These are phyloP conservation scores for Pterostichus niger DNA, from an alignment of 2,888 invertebrate species.

Conservation along the genomic window DNA sequence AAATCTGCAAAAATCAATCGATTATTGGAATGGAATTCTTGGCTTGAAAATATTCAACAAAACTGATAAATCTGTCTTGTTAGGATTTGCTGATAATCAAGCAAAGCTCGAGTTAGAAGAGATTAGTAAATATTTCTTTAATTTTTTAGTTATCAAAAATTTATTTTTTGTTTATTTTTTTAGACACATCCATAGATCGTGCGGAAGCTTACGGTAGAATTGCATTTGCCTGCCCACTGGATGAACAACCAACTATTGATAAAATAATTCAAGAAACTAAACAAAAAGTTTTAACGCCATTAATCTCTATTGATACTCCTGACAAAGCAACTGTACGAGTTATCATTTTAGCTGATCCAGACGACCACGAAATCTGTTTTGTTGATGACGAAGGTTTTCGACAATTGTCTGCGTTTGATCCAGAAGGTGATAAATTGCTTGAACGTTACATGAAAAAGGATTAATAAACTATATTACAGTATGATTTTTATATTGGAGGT, in stretches of 20 bases:
- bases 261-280: conserved; percentile 84
- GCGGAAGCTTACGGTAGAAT: conserved; percentile 96
- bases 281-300: conserved; percentile 90
- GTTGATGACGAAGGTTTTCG: conserved; percentile 97
- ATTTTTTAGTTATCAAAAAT: conserved; percentile 22
- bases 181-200: conserved; percentile 85
- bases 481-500: conserved; percentile 21
- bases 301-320: conserved; percentile 96
- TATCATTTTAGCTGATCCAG: conserved; percentile 97
- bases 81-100: conserved; percentile 87
- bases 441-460: conserved; percentile 87
- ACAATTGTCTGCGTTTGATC: conserved; percentile 92
- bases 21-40: conserved; percentile 91
- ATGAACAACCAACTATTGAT: conserved; percentile 88
- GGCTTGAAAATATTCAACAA: conserved; percentile 86
- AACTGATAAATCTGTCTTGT: conserved; percentile 80
- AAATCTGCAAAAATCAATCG: conserved; percentile 86
- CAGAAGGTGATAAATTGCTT: conserved; percentile 88
- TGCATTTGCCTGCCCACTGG: conserved; percentile 93
- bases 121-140: conserved; percentile 79
- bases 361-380: conserved; percentile 98
- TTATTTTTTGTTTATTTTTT: conserved; percentile 52
- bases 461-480: conserved; percentile 50
- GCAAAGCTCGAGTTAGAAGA: conserved; percentile 88
- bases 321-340: conserved; percentile 98